Evolutionary conservation across 2,888 invertebrate species (phyloP).

Genomic region (Apeira syringaria): DNA sequence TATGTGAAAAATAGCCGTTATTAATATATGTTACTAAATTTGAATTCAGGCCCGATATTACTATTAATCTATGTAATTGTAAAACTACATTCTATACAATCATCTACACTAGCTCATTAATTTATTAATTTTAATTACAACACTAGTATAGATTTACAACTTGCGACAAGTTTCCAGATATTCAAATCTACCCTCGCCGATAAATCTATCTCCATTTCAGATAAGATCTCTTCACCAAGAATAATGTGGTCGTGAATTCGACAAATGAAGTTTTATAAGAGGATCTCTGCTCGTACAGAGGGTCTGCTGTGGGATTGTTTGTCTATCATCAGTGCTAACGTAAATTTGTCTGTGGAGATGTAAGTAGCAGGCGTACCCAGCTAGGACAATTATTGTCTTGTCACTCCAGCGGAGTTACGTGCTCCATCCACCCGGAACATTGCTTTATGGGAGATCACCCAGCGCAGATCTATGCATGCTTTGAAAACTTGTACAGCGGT

Average conservation of each 20-base stretch:
- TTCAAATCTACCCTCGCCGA: background rate
- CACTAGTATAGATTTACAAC: no score
- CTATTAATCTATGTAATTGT: no score
- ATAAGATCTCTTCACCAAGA: slow-evolving; percentile 37
- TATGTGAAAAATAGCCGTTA: no score
- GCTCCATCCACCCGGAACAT: slow-evolving; percentile 54
- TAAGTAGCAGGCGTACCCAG: slow-evolving; percentile 52
- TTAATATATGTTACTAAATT: no score
- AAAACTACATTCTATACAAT: no score
- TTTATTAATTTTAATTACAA: no score
- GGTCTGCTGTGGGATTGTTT: slow-evolving; percentile 55
- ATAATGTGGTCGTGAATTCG: slow-evolving; percentile 43
- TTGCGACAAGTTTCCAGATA: background rate
- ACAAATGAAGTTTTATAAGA: slow-evolving; percentile 60
- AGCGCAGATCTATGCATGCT: slow-evolving; percentile 43
- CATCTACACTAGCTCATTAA: no score
- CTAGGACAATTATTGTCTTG: slow-evolving; percentile 76
- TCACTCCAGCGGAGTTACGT: slow-evolving; percentile 72
- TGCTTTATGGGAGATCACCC: slow-evolving; percentile 65
- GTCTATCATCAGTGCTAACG: slow-evolving; percentile 63
- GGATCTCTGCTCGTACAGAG: slow-evolving; percentile 42
- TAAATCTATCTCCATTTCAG: slow-evolving; percentile 24
- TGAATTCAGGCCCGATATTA: no score
- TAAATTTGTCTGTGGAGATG: slow-evolving; percentile 70
- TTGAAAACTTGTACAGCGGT: background rate